Percentiles rank a stretch among this genome's conserved stretches.
phyloP scores from a whole-genome alignment of 2,797 vertebrate species.

The Pipistrellus pipistrellus region DNA sequence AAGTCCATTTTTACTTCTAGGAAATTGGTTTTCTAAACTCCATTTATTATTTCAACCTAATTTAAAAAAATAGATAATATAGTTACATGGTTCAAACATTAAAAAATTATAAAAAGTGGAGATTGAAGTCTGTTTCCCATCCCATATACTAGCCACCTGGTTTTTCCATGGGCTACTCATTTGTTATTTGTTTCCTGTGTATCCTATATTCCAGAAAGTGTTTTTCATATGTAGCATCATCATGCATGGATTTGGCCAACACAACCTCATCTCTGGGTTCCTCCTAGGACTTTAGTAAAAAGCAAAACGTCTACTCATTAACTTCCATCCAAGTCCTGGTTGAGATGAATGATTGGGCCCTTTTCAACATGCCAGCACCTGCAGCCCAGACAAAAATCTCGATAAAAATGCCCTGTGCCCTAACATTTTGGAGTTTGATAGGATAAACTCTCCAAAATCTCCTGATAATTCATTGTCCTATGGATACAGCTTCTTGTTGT shows the following conservation, averaged over 20 bases:
- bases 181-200: neutral
- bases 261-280: neutral
- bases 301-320: neutral
- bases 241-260: neutral
- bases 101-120: neutral
- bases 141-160: neutral
- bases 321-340: neutral
- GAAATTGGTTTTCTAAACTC: neutral
- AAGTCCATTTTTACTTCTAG: conserved; percentile 49
- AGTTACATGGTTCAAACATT: conserved; percentile 36
- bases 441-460: neutral
- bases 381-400: neutral
- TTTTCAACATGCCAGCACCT: neutral
- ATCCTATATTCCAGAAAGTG: neutral
- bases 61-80: conserved; percentile 6
- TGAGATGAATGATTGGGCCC: neutral
- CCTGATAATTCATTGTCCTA: neutral
- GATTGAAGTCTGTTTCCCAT: neutral
- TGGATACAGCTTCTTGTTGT: neutral
- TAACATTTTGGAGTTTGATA: neutral
- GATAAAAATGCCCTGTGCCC: neutral
- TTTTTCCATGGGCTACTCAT: neutral
- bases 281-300: neutral
- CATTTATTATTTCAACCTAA: conserved; percentile 24
- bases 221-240: neutral